Percentiles rank a stretch among this genome's conserved stretches.
phyloP scores from a whole-genome alignment of 2,113 vertebrate species.

The Brevimyrus niger region DNA sequence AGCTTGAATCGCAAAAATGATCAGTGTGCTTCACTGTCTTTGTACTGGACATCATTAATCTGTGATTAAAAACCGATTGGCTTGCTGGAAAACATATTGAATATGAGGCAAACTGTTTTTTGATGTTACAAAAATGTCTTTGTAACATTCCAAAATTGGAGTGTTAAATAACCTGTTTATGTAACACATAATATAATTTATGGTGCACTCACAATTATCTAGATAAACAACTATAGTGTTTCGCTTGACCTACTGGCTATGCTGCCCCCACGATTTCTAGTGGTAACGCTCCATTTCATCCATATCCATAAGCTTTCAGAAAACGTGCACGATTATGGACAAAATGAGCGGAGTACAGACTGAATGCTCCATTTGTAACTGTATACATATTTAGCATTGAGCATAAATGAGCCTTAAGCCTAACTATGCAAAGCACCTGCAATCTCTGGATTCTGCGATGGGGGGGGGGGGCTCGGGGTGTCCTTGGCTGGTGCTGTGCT shows the following conservation, averaged over 20 bases:
- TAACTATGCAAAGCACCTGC: neutral
- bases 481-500: neutral
- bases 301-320: neutral
- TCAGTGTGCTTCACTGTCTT: neutral
- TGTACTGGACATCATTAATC: neutral
- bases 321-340: neutral
- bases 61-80: neutral
- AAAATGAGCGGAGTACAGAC: neutral
- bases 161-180: neutral
- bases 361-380: neutral
- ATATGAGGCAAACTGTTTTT: neutral
- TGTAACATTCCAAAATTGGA: neutral
- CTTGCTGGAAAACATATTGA: neutral
- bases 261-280: neutral
- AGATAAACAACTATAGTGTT: neutral
- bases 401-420: neutral
- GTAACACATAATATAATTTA: neutral
- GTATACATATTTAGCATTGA: neutral
- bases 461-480: neutral
- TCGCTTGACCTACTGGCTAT: neutral
- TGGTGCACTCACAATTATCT: neutral
- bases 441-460: neutral
- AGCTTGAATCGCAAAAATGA: neutral
- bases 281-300: neutral
- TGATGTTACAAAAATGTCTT: neutral